phyloP scores from a whole-genome alignment of 2,113 vertebrate species.

The Thamnophis sirtalis region DNA sequence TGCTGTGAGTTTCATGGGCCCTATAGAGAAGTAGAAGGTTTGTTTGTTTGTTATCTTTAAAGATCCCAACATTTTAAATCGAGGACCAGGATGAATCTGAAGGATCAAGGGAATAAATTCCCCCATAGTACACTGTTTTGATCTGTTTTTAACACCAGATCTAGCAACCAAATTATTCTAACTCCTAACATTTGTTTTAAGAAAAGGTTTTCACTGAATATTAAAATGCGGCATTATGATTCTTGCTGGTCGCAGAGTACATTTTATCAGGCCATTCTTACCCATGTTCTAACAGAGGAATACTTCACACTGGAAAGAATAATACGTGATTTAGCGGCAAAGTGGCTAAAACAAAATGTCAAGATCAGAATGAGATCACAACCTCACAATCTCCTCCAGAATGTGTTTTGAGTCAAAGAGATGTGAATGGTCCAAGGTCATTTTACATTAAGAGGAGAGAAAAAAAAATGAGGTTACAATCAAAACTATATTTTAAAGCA shows the following conservation, averaged over 20 bases:
- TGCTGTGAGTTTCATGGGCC: neutral
- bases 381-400: neutral
- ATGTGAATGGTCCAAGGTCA: neutral
- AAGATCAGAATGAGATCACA: neutral
- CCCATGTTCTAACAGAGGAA: neutral
- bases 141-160: neutral
- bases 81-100: neutral
- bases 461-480: neutral
- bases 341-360: neutral
- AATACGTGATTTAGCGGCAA: neutral
- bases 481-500: neutral
- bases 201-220: neutral
- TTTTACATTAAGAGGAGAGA: neutral
- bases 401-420: neutral
- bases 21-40: neutral
- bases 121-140: neutral
- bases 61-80: neutral
- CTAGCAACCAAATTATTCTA: neutral
- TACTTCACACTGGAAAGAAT: accelerated
- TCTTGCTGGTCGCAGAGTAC: neutral
- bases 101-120: neutral
- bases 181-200: neutral
- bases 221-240: neutral
- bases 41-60: neutral
- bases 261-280: conserved; percentile 1